phyloP scores from a whole-genome alignment of 2,888 invertebrate genomes.

The Dryomyza anilis region DNA sequence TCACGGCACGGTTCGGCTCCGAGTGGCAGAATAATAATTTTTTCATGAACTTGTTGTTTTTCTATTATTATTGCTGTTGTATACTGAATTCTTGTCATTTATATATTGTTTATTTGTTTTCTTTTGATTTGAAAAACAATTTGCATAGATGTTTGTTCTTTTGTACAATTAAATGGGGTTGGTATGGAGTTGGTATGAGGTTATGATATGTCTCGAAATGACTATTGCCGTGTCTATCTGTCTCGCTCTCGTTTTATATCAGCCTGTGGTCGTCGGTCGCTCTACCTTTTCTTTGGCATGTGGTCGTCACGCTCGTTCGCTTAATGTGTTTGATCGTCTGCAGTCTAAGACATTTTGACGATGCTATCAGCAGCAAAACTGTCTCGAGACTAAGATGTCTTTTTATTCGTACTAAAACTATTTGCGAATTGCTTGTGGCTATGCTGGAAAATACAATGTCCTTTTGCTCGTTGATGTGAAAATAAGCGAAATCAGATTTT shows the following conservation, averaged over 20 bases:
- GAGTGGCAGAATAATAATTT: slow-evolving; percentile 19
- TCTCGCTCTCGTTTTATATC: background rate
- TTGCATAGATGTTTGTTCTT: slow-evolving; percentile 16
- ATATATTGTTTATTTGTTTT: background rate
- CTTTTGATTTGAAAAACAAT: slow-evolving; percentile 16
- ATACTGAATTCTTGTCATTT: background rate
- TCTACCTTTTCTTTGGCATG: background rate
- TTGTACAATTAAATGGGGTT: no score
- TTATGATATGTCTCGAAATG: no score
- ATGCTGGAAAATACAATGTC: background rate
- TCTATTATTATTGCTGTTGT: background rate
- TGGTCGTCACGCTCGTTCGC: background rate
- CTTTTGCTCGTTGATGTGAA: background rate
- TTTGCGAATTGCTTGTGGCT: slow-evolving; percentile 15
- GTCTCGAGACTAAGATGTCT: slow-evolving; percentile 8
- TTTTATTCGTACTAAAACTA: no score
- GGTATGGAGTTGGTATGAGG: no score
- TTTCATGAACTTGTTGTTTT: slow-evolving; percentile 20
- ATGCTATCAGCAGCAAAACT: slow-evolving; percentile 20
- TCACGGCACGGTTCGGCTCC: background rate
- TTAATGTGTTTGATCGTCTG: background rate
- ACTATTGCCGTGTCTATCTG: background rate
- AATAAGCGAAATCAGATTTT: slow-evolving; percentile 11
- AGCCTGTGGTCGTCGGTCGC: background rate
- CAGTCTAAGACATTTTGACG: background rate